These are phyloP conservation scores for Anastatus disparis DNA, from an alignment of 1,140 invertebrate genomes.

Conservation along the genomic window DNA sequence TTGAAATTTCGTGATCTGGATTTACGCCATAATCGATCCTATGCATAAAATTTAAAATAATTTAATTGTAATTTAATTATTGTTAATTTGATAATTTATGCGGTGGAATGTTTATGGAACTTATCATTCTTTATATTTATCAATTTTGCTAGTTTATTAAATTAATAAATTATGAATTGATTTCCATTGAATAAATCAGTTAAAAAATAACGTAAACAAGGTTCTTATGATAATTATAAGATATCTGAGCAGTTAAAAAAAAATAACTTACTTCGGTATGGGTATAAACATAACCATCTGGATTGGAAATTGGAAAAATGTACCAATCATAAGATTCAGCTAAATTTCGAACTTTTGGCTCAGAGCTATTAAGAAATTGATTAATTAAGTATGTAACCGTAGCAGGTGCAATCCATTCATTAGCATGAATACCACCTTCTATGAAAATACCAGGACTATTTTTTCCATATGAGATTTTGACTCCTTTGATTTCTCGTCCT, in stretches of 20 bases:
- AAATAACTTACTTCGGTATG: constrained; percentile 68
- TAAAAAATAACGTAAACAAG: too few relatives aligned
- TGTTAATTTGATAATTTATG: neutral
- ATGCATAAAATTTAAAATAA: neutral
- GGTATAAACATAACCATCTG: constrained; percentile 83
- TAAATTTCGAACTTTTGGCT: constrained; percentile 63
- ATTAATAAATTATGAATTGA: too few relatives aligned
- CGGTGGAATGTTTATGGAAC: too few relatives aligned
- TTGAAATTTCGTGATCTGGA: constrained; percentile 68
- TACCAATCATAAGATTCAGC: too few relatives aligned
- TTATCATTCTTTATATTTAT: neutral
- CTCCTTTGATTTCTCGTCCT: constrained; percentile 70
- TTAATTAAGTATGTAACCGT: constrained; percentile 75
- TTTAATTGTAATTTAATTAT: neutral
- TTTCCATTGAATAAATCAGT: too few relatives aligned
- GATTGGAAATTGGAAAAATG: constrained; percentile 76
- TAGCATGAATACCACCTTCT: too few relatives aligned
- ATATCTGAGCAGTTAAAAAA: too few relatives aligned
- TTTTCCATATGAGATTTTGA: constrained; percentile 67
- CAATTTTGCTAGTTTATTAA: too few relatives aligned
- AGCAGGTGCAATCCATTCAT: constrained; percentile 83
- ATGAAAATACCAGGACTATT: constrained; percentile 65
- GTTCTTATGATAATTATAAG: too few relatives aligned
- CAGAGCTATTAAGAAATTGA: constrained; percentile 69
- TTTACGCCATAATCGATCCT: constrained; percentile 76